phyloP scores from a whole-genome alignment of 2,113 vertebrate species.

The Aix galericulata region DNA sequence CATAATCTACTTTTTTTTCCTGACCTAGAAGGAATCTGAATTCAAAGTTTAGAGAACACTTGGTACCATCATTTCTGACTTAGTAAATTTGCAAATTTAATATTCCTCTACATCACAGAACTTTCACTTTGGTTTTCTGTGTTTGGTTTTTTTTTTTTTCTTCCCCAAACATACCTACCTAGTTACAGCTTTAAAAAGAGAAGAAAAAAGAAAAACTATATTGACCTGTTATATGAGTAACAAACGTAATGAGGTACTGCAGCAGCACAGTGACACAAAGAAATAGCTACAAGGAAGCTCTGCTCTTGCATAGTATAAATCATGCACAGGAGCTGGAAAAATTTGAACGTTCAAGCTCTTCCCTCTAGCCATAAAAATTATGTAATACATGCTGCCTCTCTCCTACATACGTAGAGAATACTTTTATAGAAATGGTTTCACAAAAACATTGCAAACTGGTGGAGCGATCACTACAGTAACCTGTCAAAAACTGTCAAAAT shows the following conservation, averaged over 20 bases:
- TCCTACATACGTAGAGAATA: constrained; percentile 19
- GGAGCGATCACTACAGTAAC: constrained; percentile 31
- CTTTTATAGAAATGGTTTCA: neutral
- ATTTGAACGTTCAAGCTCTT: neutral
- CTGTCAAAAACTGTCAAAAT: constrained; percentile 52
- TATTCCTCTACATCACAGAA: neutral
- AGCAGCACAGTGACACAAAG: neutral
- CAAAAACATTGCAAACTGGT: constrained; percentile 31
- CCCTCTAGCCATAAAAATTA: constrained; percentile 28
- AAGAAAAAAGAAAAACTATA: neutral
- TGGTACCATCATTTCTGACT: neutral
- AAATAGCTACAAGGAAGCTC: neutral
- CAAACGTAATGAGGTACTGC: neutral
- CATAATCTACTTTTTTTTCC: neutral
- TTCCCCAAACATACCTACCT: neutral
- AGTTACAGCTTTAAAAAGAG: neutral
- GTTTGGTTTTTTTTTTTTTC: neutral
- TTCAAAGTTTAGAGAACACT: neutral
- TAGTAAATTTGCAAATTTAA: neutral
- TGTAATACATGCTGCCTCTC: neutral
- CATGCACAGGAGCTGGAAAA: neutral
- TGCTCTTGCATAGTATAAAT: neutral
- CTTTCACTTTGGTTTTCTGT: neutral
- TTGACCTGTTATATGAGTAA: neutral
- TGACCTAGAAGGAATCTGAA: neutral